These are phyloP conservation scores for Xenops minutus DNA, from an alignment of 2,797 vertebrate species.

Conservation along the genomic window DNA sequence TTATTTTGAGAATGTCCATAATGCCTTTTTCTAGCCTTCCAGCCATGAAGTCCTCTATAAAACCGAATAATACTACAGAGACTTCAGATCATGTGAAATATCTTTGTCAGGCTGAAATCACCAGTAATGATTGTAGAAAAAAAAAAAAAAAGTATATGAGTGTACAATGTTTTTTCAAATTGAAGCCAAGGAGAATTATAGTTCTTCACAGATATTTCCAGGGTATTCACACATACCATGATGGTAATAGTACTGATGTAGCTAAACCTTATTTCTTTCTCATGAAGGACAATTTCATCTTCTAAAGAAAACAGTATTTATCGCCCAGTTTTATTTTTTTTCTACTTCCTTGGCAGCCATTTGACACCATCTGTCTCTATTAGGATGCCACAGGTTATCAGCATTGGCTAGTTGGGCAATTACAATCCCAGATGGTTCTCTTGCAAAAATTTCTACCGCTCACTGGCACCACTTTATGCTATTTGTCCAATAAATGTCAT, in stretches of 20 bases:
- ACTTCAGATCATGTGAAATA: background rate
- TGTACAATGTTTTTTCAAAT: background rate
- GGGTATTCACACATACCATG: background rate
- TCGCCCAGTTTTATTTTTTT: background rate
- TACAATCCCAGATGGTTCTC: background rate
- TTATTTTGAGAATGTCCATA: background rate
- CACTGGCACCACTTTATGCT: background rate
- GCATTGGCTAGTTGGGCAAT: background rate
- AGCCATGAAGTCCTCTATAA: background rate
- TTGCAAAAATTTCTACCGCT: background rate
- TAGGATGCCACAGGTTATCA: background rate
- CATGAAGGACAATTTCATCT: background rate
- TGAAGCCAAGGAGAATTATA: background rate
- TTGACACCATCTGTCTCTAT: background rate
- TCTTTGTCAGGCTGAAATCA: background rate
- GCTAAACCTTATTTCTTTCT: background rate
- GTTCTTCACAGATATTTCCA: background rate
- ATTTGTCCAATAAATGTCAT: background rate
- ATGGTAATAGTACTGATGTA: background rate
- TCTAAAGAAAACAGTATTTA: background rate
- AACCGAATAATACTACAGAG: background rate
- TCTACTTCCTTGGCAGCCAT: background rate
- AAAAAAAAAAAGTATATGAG: background rate
- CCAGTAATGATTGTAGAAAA: background rate
- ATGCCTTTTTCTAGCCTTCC: background rate